Percentiles rank a stretch among this genome's conserved stretches.
These are phyloP conservation scores for Leptodactylus fallax DNA, from an alignment of 2,797 vertebrate genomes.

Conservation along the genomic window DNA sequence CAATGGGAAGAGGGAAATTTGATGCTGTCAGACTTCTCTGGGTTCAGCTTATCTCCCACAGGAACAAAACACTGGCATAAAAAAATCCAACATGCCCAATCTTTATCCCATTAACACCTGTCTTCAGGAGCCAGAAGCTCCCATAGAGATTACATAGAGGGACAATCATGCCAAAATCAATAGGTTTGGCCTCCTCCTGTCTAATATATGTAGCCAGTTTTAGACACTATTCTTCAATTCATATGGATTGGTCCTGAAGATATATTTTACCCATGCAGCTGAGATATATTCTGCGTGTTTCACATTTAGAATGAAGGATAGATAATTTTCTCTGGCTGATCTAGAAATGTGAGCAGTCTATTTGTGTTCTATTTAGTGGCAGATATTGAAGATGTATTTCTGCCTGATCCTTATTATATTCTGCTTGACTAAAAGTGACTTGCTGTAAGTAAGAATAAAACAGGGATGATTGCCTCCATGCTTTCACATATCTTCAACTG, in stretches of 20 bases:
- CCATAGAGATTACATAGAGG: neutral
- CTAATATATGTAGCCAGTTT: neutral
- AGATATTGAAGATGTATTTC: slow-evolving; percentile 49
- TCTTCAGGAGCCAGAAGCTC: neutral
- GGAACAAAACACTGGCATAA: no score
- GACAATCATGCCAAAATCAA: neutral
- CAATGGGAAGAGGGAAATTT: no score
- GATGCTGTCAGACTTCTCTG: no score
- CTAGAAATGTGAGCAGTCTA: slow-evolving; percentile 33
- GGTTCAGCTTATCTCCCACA: no score
- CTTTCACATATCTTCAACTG: slow-evolving; percentile 49
- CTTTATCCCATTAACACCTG: no score
- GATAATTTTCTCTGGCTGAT: slow-evolving; percentile 33
- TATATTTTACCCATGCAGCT: slow-evolving; percentile 2
- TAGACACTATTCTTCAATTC: neutral
- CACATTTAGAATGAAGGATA: slow-evolving; percentile 14
- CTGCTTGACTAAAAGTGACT: slow-evolving; percentile 34
- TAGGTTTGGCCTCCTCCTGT: neutral
- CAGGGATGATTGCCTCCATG: slow-evolving; percentile 32
- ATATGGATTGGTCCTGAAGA: neutral
- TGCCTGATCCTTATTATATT: slow-evolving; percentile 40
- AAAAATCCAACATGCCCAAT: no score
- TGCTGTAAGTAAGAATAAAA: neutral
- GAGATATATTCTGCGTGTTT: slow-evolving; percentile 11
- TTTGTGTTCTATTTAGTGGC: slow-evolving; percentile 51